These are phyloP conservation scores for Unio delphinus DNA, from an alignment of 2,888 invertebrate genomes.

Conservation along the genomic window DNA sequence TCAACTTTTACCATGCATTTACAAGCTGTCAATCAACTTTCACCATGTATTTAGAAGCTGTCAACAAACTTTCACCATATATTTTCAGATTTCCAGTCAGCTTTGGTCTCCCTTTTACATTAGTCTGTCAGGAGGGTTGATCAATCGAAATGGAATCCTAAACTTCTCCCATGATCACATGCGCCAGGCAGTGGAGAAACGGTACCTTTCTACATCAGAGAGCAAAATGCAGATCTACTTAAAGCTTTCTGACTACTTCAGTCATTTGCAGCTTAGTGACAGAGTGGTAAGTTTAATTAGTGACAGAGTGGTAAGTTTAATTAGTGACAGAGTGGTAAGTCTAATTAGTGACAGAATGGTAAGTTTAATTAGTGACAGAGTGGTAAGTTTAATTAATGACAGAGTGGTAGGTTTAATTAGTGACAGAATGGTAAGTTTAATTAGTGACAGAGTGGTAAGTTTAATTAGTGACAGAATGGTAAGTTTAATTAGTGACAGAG, in stretches of 20 bases:
- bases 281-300: conserved; percentile 38
- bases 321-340: too few relatives aligned
- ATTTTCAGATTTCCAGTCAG: conserved; percentile 48
- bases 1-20: not conserved
- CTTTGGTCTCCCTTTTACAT: conserved; percentile 62
- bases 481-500: too few relatives aligned
- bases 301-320: too few relatives aligned
- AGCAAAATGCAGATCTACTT: conserved; percentile 40
- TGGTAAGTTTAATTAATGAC: too few relatives aligned
- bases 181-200: conserved; percentile 57
- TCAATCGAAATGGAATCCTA: conserved; percentile 58
- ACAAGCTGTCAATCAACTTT: not conserved
- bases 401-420: too few relatives aligned
- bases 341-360: too few relatives aligned
- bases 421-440: too few relatives aligned
- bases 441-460: too few relatives aligned
- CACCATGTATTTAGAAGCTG: not conserved
- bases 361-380: too few relatives aligned
- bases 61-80: not conserved
- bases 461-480: too few relatives aligned
- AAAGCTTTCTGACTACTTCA: conserved; percentile 48
- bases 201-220: conserved; percentile 43
- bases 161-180: conserved; percentile 63
- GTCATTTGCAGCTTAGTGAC: conserved; percentile 28
- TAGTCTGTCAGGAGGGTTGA: conserved; percentile 51